Percentiles rank a stretch among this genome's conserved stretches.
phyloP scores from a whole-genome alignment of 1,140 invertebrate genomes.

The Phthorimaea operculella region DNA sequence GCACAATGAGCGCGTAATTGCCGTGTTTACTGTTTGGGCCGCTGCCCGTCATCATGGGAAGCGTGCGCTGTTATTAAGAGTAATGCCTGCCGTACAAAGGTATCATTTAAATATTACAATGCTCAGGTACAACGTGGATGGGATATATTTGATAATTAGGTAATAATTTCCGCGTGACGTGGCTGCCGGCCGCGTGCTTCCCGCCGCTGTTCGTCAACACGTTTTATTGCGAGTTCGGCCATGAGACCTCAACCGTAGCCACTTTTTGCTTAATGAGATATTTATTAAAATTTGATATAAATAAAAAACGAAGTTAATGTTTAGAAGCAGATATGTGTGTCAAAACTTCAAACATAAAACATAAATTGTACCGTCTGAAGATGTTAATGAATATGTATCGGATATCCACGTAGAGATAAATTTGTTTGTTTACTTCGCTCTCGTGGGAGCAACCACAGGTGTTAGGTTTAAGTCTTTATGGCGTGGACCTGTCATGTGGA shows the following conservation, averaged over 20 bases:
- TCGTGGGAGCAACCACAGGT: slow-evolving; percentile 4
- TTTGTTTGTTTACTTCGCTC: slow-evolving; percentile 33
- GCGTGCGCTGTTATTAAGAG: background rate
- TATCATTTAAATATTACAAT: slow-evolving; percentile 22
- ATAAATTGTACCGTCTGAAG: slow-evolving; percentile 35
- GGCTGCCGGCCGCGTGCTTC: slow-evolving; percentile 10
- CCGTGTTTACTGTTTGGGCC: background rate
- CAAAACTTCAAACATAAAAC: slow-evolving; percentile 38
- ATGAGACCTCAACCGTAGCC: slow-evolving; percentile 59
- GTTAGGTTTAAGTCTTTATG: too few species aligned
- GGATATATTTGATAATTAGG: slow-evolving; percentile 20
- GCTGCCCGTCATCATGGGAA: background rate
- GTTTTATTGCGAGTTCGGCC: slow-evolving; percentile 62
- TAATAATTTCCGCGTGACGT: slow-evolving; percentile 42
- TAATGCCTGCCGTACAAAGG: slow-evolving; percentile 10
- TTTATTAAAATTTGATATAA: slow-evolving; percentile 64
- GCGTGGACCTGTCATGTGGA: too few species aligned
- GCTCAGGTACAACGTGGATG: slow-evolving; percentile 14
- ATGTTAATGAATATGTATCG: slow-evolving; percentile 43
- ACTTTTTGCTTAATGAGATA: slow-evolving; percentile 63
- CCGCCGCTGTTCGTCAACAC: slow-evolving; percentile 33
- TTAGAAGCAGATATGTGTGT: slow-evolving; percentile 35
- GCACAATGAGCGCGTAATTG: background rate
- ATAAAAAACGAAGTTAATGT: slow-evolving; percentile 46
- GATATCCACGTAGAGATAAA: slow-evolving; percentile 11